phyloP scores from a whole-genome alignment of 2,797 vertebrate genomes.

The Sebastiscus albofasciatus region DNA sequence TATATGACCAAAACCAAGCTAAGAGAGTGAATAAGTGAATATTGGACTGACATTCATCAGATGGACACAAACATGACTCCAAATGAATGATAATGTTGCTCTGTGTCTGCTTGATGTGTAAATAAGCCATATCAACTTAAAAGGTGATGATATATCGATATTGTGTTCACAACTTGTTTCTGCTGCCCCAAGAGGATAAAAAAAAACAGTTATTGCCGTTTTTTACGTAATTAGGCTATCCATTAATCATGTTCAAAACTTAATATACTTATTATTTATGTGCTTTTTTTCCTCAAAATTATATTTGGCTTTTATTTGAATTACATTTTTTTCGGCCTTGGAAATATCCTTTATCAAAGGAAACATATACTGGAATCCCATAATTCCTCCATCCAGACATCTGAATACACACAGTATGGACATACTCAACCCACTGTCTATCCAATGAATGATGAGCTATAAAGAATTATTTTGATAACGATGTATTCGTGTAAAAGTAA shows the following conservation, averaged over 20 bases:
- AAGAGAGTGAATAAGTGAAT: no score
- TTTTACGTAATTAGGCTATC: not conserved
- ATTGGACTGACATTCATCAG: no score
- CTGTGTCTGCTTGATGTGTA: not conserved
- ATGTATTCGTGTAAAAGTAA: not conserved
- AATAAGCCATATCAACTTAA: no score
- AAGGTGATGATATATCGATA: no score
- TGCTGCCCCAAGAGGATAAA: not conserved
- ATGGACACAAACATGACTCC: not conserved
- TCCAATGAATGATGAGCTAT: not conserved
- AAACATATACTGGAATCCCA: not conserved
- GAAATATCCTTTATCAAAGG: not conserved
- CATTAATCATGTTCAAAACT: not conserved
- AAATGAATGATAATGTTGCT: not conserved
- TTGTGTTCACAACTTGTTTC: no score
- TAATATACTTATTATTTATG: not conserved
- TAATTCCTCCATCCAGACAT: not conserved
- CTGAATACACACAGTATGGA: no score
- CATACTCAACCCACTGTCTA: not conserved
- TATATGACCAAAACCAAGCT: no score
- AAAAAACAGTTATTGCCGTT: not conserved
- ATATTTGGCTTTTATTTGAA: not conserved
- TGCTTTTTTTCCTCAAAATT: not conserved
- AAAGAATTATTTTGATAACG: not conserved
- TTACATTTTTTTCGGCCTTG: not conserved